phyloP scores from a whole-genome alignment of 1,140 invertebrate genomes.

The Magallana ariakensis region DNA sequence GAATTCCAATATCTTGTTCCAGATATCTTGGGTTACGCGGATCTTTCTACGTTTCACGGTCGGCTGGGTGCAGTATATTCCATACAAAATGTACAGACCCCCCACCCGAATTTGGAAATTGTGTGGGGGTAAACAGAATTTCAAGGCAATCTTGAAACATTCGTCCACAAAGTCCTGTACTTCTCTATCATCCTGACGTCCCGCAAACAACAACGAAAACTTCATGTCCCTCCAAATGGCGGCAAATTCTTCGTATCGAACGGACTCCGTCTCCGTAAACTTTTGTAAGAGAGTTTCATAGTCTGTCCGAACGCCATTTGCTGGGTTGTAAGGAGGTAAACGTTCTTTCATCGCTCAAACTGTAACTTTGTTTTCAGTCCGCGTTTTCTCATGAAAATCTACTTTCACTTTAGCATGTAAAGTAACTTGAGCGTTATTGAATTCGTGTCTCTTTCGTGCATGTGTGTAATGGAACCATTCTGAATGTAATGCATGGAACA shows the following conservation, averaged over 20 bases:
- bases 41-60: slow-evolving; percentile 57
- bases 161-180: slow-evolving; percentile 59
- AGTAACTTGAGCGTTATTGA: neutral
- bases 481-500: too few relatives aligned
- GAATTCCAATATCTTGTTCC: slow-evolving; percentile 57
- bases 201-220: slow-evolving; percentile 64
- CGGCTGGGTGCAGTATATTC: slow-evolving; percentile 61
- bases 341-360: neutral
- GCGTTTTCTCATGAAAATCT: neutral
- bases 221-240: slow-evolving; percentile 70
- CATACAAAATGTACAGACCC: slow-evolving; percentile 64
- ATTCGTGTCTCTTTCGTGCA: neutral
- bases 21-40: slow-evolving; percentile 57
- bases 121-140: slow-evolving; percentile 61
- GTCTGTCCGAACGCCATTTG: slow-evolving; percentile 65
- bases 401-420: neutral
- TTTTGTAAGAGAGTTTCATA: slow-evolving; percentile 66
- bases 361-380: neutral
- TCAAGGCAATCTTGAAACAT: slow-evolving; percentile 53
- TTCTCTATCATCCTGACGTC: slow-evolving; percentile 67
- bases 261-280: slow-evolving; percentile 85
- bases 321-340: slow-evolving; percentile 56
- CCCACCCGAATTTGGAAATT: slow-evolving; percentile 64
- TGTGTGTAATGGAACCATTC: too few relatives aligned
- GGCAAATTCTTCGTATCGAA: slow-evolving; percentile 69